phyloP scores from a whole-genome alignment of 2,888 invertebrate genomes.

The Tipula lateralis region DNA sequence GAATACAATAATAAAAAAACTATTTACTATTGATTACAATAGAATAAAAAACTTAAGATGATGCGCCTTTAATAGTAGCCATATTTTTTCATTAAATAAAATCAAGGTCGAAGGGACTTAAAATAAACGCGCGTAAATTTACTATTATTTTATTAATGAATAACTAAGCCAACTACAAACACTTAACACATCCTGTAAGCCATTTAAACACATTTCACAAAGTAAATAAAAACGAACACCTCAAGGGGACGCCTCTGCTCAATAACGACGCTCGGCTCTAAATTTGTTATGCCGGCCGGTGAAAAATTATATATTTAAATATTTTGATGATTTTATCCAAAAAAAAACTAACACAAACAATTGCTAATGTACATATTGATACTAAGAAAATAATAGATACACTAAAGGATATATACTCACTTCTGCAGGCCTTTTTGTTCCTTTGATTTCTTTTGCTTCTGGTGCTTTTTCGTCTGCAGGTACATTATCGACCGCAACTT shows the following conservation, averaged over 20 bases:
- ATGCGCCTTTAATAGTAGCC: slow-evolving; percentile 29
- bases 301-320: neutral
- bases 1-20: neutral
- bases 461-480: slow-evolving; percentile 56
- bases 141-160: neutral
- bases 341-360: neutral
- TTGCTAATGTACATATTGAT: neutral
- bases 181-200: neutral
- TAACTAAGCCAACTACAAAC: neutral
- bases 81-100: slow-evolving; percentile 26
- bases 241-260: slow-evolving; percentile 13
- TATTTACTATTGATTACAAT: slow-evolving; percentile 28
- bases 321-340: neutral
- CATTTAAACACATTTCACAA: neutral
- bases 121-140: slow-evolving; percentile 31
- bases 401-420: slow-evolving; percentile 53
- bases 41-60: neutral
- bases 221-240: neutral
- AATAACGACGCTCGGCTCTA: slow-evolving; percentile 13
- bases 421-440: slow-evolving; percentile 75
- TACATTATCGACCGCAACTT: slow-evolving; percentile 71
- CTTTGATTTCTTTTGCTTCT: slow-evolving; percentile 67
- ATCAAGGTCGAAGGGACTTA: slow-evolving; percentile 31
- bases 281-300: slow-evolving; percentile 28
- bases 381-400: neutral